A percentile compares a stretch with the other conserved stretches of the same genome.
Conservation (phyloP, 2,888 invertebrate genomes). For the Drosophila cognata region DNA sequence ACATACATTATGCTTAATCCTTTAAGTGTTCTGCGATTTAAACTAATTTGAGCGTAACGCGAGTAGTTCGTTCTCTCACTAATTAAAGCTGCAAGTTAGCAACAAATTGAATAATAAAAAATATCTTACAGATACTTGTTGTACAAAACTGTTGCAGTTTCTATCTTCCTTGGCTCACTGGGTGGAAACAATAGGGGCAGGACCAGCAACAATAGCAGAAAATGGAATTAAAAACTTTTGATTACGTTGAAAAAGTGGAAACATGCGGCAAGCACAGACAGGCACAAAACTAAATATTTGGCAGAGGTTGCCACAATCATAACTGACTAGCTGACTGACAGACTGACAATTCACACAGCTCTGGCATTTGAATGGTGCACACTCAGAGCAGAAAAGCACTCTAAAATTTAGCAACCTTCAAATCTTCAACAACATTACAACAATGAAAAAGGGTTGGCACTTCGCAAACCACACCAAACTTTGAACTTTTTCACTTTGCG, state of each 20-base stretch:
- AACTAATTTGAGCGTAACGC: neutral
- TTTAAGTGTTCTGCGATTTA: neutral
- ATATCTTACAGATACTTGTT: conserved; percentile 4
- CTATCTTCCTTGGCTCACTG: neutral
- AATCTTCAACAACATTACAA: conserved; percentile 1
- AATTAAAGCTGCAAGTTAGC: conserved; percentile 7
- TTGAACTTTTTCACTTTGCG: conserved; percentile 27
- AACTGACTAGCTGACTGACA: conserved; percentile 42
- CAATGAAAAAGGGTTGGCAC: conserved; percentile 1
- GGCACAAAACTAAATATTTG: conserved; percentile 33
- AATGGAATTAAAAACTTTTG: conserved; percentile 69
- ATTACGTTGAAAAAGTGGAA: conserved; percentile 53
- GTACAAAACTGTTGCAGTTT: neutral
- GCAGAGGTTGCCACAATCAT: conserved; percentile 45
- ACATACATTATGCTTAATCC: neutral
- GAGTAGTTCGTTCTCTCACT: neutral
- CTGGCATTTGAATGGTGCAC: conserved; percentile 28
- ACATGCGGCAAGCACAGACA: conserved; percentile 21
- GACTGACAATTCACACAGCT: conserved; percentile 9
- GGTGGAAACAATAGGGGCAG: neutral
- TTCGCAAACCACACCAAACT: conserved; percentile 31
- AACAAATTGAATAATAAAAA: neutral
- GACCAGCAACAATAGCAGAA: conserved; percentile 9
- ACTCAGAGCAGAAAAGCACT: neutral
- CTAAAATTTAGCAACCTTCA: conserved; percentile 1